These are phyloP conservation scores for Agrilus mali DNA, from an alignment of 2,888 invertebrate genomes.

Conservation along the genomic window DNA sequence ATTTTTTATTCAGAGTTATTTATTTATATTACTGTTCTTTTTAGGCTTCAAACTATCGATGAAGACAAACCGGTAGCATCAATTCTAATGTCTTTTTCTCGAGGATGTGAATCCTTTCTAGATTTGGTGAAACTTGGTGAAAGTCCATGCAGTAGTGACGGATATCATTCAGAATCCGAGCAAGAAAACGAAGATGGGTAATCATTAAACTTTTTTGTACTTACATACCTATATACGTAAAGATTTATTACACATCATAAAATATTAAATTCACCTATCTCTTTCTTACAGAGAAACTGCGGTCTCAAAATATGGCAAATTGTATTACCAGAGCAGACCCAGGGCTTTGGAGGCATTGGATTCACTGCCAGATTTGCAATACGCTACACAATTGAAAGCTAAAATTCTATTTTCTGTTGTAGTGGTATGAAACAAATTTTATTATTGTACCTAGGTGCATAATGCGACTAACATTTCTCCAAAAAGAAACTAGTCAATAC, in stretches of 20 bases:
- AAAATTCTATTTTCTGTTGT: constrained; percentile 93
- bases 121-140: constrained; percentile 53
- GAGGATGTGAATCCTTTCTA: constrained; percentile 62
- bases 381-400: constrained; percentile 80
- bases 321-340: constrained; percentile 75
- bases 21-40: constrained; percentile 3
- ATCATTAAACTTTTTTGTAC: constrained; percentile 5
- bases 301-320: constrained; percentile 68
- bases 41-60: constrained; percentile 27
- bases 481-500: no score
- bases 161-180: constrained; percentile 76
- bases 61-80: constrained; percentile 54
- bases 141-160: constrained; percentile 55
- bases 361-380: constrained; percentile 63
- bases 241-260: not conserved
- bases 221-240: not conserved
- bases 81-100: constrained; percentile 59
- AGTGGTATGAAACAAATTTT: constrained; percentile 57
- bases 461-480: no score
- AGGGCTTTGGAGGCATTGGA: constrained; percentile 80
- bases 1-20: not conserved
- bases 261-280: constrained; percentile 2
- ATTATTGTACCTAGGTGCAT: no score
- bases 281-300: constrained; percentile 43
- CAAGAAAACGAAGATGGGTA: constrained; percentile 29